Percentiles rank a stretch among this genome's conserved stretches.
Conservation (phyloP, 2,888 invertebrate species). For the Euplagia quadripunctaria region DNA sequence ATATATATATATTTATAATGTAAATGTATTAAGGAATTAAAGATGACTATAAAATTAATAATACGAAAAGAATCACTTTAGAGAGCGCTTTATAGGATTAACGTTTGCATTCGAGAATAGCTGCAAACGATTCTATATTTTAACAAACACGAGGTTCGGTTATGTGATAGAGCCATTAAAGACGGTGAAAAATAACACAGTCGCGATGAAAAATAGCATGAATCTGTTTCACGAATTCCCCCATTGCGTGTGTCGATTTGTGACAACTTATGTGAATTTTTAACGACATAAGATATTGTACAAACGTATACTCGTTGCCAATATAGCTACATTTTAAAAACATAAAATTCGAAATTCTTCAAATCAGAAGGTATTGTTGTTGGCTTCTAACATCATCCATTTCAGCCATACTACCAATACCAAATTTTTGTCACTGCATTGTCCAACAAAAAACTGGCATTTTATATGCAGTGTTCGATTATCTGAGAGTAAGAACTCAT, state of each 20-base stretch:
- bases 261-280: conserved; percentile 36
- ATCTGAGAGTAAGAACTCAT: no score
- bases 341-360: no score
- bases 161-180: background rate
- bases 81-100: background rate
- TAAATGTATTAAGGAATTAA: no score
- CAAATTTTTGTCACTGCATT: no score
- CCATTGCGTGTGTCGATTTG: conserved; percentile 34
- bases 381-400: no score
- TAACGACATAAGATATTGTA: conserved; percentile 21
- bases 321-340: background rate
- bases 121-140: background rate
- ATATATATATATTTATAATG: no score
- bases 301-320: conserved; percentile 19
- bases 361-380: no score
- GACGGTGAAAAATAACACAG: background rate
- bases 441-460: no score
- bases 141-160: background rate
- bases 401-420: no score
- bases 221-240: conserved; percentile 16
- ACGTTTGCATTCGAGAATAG: background rate
- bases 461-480: no score
- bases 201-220: background rate
- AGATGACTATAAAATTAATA: no score
- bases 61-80: background rate